A percentile compares a stretch with the other conserved stretches of the same genome.
phyloP scores from a whole-genome alignment of 2,113 vertebrate genomes.

The Oreochromis aureus region DNA sequence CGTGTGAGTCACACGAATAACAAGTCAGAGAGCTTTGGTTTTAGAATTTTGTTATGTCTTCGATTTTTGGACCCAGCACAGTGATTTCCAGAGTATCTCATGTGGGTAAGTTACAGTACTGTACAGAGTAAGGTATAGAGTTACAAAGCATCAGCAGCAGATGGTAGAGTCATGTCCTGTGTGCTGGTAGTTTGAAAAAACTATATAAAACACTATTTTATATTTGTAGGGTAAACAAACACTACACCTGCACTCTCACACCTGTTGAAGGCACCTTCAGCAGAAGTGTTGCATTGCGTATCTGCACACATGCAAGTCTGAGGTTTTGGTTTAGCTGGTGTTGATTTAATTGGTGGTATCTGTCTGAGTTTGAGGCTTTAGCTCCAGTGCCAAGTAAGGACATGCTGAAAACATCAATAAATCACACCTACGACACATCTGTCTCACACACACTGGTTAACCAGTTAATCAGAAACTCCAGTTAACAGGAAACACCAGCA shows the following conservation, averaged over 20 bases:
- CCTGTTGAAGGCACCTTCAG: not conserved
- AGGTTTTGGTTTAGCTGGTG: not conserved
- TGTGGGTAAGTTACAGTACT: not conserved
- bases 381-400: not conserved
- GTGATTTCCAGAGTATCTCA: not conserved
- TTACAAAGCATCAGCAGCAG: not conserved
- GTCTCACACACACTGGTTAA: not conserved
- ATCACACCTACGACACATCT: not conserved
- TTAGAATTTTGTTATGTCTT: not conserved
- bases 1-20: not conserved
- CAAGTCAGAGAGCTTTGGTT: not conserved
- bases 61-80: not conserved
- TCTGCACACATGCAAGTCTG: not conserved
- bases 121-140: not conserved
- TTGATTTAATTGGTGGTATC: not conserved
- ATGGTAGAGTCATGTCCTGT: not conserved
- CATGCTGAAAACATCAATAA: not conserved
- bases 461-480: not conserved
- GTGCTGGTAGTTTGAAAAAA: not conserved
- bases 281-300: rapidly evolving
- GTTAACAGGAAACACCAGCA: not conserved
- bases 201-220: not conserved
- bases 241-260: not conserved
- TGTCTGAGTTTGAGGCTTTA: not conserved
- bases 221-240: rapidly evolving